Base-by-base conservation (phyloP, 1,140 invertebrate genomes). In the Anoplolepis gracilipes region DNA sequence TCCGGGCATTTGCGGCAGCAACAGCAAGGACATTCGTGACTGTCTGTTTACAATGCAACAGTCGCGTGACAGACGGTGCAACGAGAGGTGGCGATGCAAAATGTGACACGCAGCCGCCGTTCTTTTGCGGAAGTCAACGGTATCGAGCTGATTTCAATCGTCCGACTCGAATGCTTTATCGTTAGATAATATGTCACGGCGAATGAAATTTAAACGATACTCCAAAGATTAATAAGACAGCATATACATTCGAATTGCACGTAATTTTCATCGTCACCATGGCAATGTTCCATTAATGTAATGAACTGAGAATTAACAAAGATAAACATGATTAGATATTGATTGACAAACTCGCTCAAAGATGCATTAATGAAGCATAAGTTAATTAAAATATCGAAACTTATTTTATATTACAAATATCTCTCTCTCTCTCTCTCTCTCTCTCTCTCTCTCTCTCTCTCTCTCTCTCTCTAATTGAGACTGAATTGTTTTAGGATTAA, bases 21-120 rank as follows among this genome's bases (percentile, higher is more conserved):
- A 30, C 13, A 69, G 8, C 39, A 36, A 16, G 11, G 46, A 19
- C 53, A 22, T 19, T 55, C 19, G 39, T 69, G 36, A 22, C 22
- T 22, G 13, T 4, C n/a, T 2, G 7, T 42, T 16, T 46, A 69
- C 36, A 25, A 39, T 69, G 25, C 67, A 28, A 69, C 16, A 49
- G 13, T 46, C 13, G 36, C 67, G 39, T 3, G 67, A 33, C 61
- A n/a, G 30, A 30, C 13, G 28, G 30, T 16, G 28, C 61, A 28
- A 62, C 61, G 16, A 33, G 16, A 30, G 6, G 6, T 30, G 30
- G 61, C 61, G 30, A 33, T 62, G 30, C 61, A 62, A 62, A 62
- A 62, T 62, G 16, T 62, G 61, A 62, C 61, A 62, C 30, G 61
- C 61, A 62, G 61, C 19, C 59, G 28, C 59, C n/a, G 53, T 13